Conservation (phyloP, 2,888 invertebrate species). For the Caenorhabditis sp. region DNA sequence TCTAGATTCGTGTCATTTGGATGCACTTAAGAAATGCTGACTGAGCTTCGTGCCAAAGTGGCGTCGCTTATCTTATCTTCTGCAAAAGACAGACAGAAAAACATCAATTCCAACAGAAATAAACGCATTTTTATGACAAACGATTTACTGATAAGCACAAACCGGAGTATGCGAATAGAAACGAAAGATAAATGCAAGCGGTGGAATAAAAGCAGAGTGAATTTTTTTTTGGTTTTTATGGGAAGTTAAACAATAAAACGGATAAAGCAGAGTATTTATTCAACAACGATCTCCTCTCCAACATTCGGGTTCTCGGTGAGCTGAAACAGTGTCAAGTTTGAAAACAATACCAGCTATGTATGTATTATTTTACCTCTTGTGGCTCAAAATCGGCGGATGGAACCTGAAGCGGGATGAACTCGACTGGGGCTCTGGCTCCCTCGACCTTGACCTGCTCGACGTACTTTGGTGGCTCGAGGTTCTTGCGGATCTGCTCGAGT, state of each 20-base stretch:
- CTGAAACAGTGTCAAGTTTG: not conserved
- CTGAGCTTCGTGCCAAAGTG: too few relatives aligned
- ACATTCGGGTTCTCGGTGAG: conserved; percentile 47
- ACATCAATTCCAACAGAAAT: not conserved
- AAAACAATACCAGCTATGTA: not conserved
- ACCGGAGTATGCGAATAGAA: conserved; percentile 31
- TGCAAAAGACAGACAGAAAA: too few relatives aligned
- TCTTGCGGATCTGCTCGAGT: conserved; percentile 72
- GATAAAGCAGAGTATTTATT: conserved; percentile 28
- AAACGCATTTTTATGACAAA: conserved; percentile 10
- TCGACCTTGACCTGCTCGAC: conserved; percentile 78
- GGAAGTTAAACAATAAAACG: not conserved
- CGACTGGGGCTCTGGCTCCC: conserved; percentile 77
- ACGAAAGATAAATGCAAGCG: conserved; percentile 32
- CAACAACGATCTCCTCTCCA: conserved; percentile 55
- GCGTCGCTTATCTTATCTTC: too few relatives aligned
- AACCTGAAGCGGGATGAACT: conserved; percentile 71
- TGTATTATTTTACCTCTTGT: conserved; percentile 1
- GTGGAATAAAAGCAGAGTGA: conserved; percentile 36
- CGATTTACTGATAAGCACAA: conserved; percentile 50
- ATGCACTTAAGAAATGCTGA: too few relatives aligned
- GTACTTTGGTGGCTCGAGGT: conserved; percentile 79
- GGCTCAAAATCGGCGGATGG: conserved; percentile 70
- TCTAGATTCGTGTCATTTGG: too few relatives aligned
- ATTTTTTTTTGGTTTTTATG: conserved; percentile 34